Conservation (phyloP, 2,888 invertebrate species). For the Colletes collaris region DNA sequence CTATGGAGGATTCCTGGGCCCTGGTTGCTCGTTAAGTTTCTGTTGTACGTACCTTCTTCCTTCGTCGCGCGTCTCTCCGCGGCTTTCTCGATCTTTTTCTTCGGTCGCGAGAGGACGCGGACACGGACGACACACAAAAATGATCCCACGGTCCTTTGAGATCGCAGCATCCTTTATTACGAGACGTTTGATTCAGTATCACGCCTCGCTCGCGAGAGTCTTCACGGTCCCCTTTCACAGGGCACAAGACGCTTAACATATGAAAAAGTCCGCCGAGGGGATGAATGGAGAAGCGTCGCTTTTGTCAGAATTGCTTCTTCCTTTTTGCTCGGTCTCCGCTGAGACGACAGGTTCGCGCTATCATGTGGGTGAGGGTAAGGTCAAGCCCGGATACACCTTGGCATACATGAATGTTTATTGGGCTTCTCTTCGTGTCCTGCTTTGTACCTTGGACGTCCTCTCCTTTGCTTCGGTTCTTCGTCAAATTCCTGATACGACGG, state of each 20-base stretch:
- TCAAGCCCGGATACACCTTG: constrained; percentile 65
- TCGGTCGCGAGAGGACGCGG: constrained; percentile 36
- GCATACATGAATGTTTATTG: constrained; percentile 76
- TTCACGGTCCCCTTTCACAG: constrained; percentile 69
- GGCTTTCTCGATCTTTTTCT: constrained; percentile 26
- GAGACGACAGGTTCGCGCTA: constrained; percentile 76
- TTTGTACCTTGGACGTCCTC: constrained; percentile 28
- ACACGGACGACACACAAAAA: constrained; percentile 67
- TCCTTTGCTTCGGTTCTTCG: not conserved
- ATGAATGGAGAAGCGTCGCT: constrained; percentile 73
- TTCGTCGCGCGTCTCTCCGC: not conserved
- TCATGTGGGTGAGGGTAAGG: constrained; percentile 71
- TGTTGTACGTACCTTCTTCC: constrained; percentile 5
- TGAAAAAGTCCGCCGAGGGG: constrained; percentile 74
- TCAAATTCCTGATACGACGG: constrained; percentile 1
- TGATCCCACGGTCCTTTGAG: constrained; percentile 81
- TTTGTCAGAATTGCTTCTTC: constrained; percentile 73
- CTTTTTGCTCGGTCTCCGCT: constrained; percentile 47
- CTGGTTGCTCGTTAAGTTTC: constrained; percentile 9
- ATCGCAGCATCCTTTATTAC: constrained; percentile 81
- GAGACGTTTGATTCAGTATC: constrained; percentile 82
- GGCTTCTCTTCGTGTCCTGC: constrained; percentile 50
- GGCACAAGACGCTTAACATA: constrained; percentile 77
- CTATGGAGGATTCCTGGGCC: too few relatives aligned
- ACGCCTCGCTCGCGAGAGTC: constrained; percentile 76